Evolutionary conservation across 2,113 vertebrate species (phyloP).

Genomic region (Carassius gibelio): DNA sequence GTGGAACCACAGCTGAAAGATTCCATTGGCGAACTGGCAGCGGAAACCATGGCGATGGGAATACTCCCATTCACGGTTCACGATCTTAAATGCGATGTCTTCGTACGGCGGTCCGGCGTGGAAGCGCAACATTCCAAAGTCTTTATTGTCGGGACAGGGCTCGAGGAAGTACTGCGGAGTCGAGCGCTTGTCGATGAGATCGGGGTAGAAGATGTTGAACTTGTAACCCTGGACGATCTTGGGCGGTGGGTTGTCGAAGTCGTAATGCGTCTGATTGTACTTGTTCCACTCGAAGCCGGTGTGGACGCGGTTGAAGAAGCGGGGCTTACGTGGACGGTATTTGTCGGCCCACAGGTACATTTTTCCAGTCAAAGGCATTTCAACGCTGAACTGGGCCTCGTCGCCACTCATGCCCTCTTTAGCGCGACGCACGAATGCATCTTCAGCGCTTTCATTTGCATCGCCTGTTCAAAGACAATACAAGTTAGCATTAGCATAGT

Average conservation of each 20-base stretch:
- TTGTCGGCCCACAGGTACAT: conserved; percentile 99
- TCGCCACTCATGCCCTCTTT: conserved; percentile 93
- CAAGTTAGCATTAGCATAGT: neutral
- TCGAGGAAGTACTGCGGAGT: conserved; percentile 97
- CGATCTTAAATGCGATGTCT: conserved; percentile 98
- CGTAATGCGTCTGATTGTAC: conserved; percentile 98
- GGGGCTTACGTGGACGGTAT: conserved; percentile 94
- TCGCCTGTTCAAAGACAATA: conserved; percentile 75
- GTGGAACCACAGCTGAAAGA: conserved; percentile 99
- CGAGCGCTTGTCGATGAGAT: conserved; percentile 94
- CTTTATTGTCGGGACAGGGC: conserved; percentile 90
- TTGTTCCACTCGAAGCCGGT: conserved; percentile 99
- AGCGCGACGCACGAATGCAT: conserved; percentile 91
- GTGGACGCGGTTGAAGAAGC: conserved; percentile 98
- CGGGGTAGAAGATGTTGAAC: conserved; percentile 98
- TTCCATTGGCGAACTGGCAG: conserved; percentile 96
- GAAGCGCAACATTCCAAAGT: conserved; percentile 95
- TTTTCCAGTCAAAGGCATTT: conserved; percentile 89
- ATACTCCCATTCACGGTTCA: conserved; percentile 96
- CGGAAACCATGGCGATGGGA: conserved; percentile 96
- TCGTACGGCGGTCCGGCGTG: conserved; percentile 94
- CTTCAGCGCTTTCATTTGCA: conserved; percentile 88
- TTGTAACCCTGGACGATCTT: conserved; percentile 99
- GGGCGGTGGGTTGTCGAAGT: conserved; percentile 95
- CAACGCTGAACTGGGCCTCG: conserved; percentile 96